Percentiles rank a stretch among this genome's conserved stretches.
Conservation (phyloP, 1,140 invertebrate genomes). For the Calliopsis andreniformis region DNA sequence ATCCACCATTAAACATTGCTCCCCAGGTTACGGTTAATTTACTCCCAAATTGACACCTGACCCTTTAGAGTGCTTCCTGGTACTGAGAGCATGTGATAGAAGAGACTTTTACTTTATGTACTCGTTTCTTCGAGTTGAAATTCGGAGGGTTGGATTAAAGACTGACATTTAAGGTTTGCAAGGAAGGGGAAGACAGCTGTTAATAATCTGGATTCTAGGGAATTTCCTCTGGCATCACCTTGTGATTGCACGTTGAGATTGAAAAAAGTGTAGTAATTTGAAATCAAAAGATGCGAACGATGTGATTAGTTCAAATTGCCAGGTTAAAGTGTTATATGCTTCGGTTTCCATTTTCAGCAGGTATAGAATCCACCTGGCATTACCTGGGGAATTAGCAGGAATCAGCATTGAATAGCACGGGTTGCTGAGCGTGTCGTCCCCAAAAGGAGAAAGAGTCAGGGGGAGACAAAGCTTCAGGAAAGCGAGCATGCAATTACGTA, state of each 20-base stretch:
- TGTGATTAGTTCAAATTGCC: neutral
- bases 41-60: constrained; percentile 1
- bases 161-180: neutral
- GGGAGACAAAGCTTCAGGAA: neutral
- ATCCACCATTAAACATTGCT: constrained; percentile 35
- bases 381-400: constrained; percentile 51
- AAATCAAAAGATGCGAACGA: neutral
- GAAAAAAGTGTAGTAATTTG: neutral
- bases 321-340: neutral
- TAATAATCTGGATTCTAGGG: too few species aligned
- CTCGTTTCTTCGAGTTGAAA: too few species aligned
- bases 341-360: neutral
- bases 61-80: neutral
- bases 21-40: constrained; percentile 10
- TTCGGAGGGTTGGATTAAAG: neutral
- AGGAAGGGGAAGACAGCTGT: neutral
- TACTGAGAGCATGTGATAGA: neutral
- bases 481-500: neutral
- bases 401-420: constrained; percentile 59
- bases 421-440: neutral
- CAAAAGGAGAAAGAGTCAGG: neutral
- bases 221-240: too few species aligned
- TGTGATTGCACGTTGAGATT: too few species aligned
- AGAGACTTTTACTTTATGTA: neutral
- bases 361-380: constrained; percentile 24